These are phyloP conservation scores for Rhagoletis pomonella DNA, from an alignment of 1,140 invertebrate species.

Conservation along the genomic window DNA sequence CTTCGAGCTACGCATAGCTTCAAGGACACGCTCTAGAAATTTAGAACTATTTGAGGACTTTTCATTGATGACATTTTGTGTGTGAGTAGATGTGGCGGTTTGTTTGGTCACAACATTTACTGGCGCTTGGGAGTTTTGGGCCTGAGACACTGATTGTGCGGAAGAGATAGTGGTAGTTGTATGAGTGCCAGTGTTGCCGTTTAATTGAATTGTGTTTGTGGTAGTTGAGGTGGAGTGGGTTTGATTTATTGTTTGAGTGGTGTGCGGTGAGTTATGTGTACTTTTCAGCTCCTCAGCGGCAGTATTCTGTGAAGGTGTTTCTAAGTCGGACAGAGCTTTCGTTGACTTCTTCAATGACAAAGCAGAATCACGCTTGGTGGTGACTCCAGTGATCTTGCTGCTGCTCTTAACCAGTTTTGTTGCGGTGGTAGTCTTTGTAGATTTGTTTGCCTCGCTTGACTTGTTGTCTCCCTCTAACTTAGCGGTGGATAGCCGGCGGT, in stretches of 20 bases:
- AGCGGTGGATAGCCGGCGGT: neutral
- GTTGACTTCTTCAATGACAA: neutral
- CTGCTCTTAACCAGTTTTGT: neutral
- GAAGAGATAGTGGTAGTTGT: neutral
- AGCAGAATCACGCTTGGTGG: no score
- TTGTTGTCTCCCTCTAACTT: neutral
- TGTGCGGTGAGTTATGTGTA: neutral
- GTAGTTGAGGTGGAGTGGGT: neutral
- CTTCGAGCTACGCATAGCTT: constrained; percentile 65
- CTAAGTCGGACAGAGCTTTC: neutral
- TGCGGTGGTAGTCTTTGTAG: neutral
- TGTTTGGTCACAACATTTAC: constrained; percentile 39
- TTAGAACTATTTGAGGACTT: constrained; percentile 52
- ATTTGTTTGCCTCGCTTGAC: neutral
- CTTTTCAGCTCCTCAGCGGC: neutral
- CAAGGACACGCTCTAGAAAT: constrained; percentile 67
- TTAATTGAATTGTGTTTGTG: neutral
- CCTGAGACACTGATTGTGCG: neutral
- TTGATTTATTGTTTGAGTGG: neutral
- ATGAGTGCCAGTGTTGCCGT: constrained; percentile 3
- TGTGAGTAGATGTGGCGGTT: neutral
- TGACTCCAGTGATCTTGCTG: neutral
- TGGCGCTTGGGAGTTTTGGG: neutral
- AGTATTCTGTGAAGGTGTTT: neutral
- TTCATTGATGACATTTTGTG: constrained; percentile 1